Base-by-base conservation (phyloP, 1,140 invertebrate species). In the Bombus turneri region DNA sequence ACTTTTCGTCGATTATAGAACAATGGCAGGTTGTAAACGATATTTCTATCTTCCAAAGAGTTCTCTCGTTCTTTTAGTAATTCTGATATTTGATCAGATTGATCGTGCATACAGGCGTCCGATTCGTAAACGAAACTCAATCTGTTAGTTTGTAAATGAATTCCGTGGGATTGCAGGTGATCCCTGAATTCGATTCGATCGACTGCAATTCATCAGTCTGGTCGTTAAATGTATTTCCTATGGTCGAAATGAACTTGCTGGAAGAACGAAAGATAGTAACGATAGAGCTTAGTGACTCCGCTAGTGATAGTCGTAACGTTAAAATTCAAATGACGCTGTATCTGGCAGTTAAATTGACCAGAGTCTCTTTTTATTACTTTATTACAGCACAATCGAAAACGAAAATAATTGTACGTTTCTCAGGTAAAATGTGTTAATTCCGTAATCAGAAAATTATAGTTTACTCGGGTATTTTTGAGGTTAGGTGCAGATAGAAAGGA, bases 201-300 rank as follows among this genome's bases (percentile, higher is more conserved):
- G n/a, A 62, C n/a, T 22, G 37, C 18, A 34, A 43, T 31, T 25
- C 13, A 64, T 47, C 57, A 34, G 71, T 34, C 57, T 13, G 22
- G 37, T 62, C 69, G 71, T 82, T 64, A 13, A 62, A 64, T 28
- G 57, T 64, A 31, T 47, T 28, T 39, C 5, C 18, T 18, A 28
- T 18, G 18, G 80, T 34, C 8, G 39, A 28, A 18, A 62, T 18
- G 37, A 41, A 64, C 28, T 6, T 43, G 66, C 9, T 34, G 28
- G n/a, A 64, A 31, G 39, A 39, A 15, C n/a, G 71, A 22, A 82
- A 74, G 69, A 73, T 73, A 18, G 37, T 47, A 64, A 82, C 80
- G 57, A 77, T 9, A 31, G 39, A 74, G 22, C 31, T 82, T 74
- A 37, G n/a, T 10, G 34, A 2, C 39, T n/a, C 15, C 28, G 37